Evolutionary conservation across 2,888 invertebrate genomes (phyloP).

Genomic region (Drosophila melanosoma): DNA sequence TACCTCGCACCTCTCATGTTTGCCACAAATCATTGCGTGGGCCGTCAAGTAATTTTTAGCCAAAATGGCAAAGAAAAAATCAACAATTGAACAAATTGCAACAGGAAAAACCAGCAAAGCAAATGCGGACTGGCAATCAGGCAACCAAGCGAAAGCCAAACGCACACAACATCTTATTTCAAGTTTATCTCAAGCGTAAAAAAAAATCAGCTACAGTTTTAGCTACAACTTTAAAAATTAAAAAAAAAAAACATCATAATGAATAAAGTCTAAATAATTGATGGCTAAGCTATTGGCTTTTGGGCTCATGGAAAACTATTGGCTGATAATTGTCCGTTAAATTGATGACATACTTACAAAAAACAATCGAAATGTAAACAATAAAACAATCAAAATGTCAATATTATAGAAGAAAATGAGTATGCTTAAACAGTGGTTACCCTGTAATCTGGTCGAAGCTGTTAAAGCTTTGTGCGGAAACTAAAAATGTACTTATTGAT

Average conservation of each 20-base stretch:
- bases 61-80: constrained; percentile 51
- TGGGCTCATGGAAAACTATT: constrained; percentile 46
- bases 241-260: constrained; percentile 32
- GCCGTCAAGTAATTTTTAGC: constrained; percentile 46
- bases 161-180: constrained; percentile 60
- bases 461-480: neutral
- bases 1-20: constrained; percentile 37
- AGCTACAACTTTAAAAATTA: constrained; percentile 19
- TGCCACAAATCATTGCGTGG: constrained; percentile 60
- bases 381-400: neutral
- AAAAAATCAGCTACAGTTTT: constrained; percentile 36
- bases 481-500: neutral
- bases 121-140: constrained; percentile 21
- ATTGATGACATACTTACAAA: constrained; percentile 44
- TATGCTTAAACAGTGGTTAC: constrained; percentile 1
- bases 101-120: constrained; percentile 67
- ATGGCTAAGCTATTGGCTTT: constrained; percentile 16
- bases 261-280: constrained; percentile 35
- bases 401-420: too few species aligned
- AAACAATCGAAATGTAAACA: constrained; percentile 4
- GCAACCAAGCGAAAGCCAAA: constrained; percentile 61
- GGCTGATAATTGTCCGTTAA: constrained; percentile 17
- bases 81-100: constrained; percentile 73
- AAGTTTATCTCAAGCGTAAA: constrained; percentile 68
- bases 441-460: neutral